Evolutionary conservation across 2,888 invertebrate genomes (phyloP).

Genomic region (Calliphora vomitoria): DNA sequence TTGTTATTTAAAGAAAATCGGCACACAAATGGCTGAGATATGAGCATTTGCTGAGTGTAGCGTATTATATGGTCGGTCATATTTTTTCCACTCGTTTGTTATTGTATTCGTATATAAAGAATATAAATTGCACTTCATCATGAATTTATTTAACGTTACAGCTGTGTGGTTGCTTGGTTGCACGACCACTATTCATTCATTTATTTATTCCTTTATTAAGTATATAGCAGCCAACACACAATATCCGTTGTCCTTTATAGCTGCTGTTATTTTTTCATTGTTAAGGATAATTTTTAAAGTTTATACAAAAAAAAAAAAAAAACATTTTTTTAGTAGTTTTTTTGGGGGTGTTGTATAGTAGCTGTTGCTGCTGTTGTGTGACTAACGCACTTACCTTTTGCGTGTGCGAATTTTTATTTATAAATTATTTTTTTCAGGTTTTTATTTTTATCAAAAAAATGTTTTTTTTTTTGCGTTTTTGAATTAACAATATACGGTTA

Average conservation of each 20-base stretch:
- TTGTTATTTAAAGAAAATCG: too few species aligned
- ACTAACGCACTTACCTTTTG: conserved; percentile 73
- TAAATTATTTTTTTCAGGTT: conserved; percentile 29
- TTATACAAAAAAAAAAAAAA: conserved; percentile 13
- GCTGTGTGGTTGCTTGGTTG: conserved; percentile 50
- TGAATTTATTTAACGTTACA: conserved; percentile 64
- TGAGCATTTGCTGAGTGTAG: too few species aligned
- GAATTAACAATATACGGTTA: conserved; percentile 56
- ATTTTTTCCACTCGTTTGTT: too few species aligned
- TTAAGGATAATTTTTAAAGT: conserved; percentile 29
- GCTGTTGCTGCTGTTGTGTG: conserved; percentile 49
- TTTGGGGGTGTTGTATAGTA: conserved; percentile 22
- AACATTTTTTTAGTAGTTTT: background rate
- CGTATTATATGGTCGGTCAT: too few species aligned
- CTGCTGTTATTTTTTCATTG: conserved; percentile 8
- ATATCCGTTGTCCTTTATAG: conserved; percentile 59
- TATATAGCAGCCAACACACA: conserved; percentile 30
- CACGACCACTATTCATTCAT: conserved; percentile 49
- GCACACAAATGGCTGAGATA: too few species aligned
- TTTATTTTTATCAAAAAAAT: background rate
- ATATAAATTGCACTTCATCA: conserved; percentile 70
- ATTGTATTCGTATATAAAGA: conserved; percentile 14
- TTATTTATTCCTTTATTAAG: conserved; percentile 51
- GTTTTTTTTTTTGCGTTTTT: conserved; percentile 13
- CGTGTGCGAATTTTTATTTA: conserved; percentile 63